Evolutionary conservation across 2,797 vertebrate species (phyloP).

Genomic region (Pseudocheirus occidentalis): DNA sequence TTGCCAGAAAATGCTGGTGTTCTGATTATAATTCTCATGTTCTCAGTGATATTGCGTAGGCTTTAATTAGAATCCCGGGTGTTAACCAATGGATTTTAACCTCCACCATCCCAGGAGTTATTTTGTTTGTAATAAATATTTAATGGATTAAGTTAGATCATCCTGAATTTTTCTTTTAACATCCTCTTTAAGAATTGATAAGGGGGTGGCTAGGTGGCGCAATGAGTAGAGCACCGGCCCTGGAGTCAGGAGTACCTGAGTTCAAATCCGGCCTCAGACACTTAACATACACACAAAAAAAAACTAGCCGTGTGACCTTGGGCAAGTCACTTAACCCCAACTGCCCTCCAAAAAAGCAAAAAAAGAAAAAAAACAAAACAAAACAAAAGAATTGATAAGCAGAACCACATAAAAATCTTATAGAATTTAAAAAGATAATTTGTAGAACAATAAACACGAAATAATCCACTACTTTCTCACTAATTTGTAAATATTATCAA

Average conservation of each 20-base stretch:
- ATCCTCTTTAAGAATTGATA: neutral
- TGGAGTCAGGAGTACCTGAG: too few relatives aligned
- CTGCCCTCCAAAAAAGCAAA: too few relatives aligned
- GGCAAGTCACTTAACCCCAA: too few relatives aligned
- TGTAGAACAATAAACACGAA: neutral
- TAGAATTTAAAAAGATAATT: neutral
- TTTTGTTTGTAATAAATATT: neutral
- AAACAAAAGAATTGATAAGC: neutral
- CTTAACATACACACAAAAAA: too few relatives aligned
- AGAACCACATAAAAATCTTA: neutral
- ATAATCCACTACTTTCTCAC: neutral
- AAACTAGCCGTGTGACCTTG: too few relatives aligned
- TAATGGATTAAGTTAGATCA: neutral
- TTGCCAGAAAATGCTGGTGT: neutral
- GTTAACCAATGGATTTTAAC: neutral
- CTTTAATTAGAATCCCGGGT: neutral
- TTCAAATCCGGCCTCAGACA: too few relatives aligned
- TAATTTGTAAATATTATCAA: neutral
- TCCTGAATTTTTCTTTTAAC: neutral
- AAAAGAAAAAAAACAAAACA: too few relatives aligned
- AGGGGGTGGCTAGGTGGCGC: too few relatives aligned
- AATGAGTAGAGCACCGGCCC: too few relatives aligned
- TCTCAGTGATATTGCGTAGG: neutral
- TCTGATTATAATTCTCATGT: neutral
- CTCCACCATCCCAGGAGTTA: neutral